Percentiles rank a stretch among this genome's conserved stretches.
phyloP scores from a whole-genome alignment of 2,797 vertebrate species.

The Hemitrygon akajei region DNA sequence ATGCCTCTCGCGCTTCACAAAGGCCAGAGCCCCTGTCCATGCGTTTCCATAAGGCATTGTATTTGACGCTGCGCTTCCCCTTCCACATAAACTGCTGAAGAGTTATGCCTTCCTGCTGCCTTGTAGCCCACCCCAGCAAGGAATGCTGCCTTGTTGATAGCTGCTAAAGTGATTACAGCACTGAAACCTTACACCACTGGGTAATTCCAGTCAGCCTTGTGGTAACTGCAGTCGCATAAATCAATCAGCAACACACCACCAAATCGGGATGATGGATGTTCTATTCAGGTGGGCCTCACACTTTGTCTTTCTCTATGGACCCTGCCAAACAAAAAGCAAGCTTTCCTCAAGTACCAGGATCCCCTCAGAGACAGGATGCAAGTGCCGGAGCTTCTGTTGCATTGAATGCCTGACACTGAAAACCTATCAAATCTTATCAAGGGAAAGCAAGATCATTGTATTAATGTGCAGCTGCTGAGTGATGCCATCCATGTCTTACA shows the following conservation, averaged over 20 bases:
- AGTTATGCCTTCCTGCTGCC: neutral
- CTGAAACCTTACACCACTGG: neutral
- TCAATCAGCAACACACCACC: neutral
- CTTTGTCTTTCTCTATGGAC: constrained; percentile 5
- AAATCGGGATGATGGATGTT: neutral
- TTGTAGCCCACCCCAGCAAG: neutral
- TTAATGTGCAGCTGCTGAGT: neutral
- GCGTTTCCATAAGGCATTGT: neutral
- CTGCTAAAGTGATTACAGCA: constrained; percentile 8
- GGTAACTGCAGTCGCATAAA: constrained; percentile 17
- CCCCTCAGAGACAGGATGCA: neutral
- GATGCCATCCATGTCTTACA: neutral
- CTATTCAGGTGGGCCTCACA: constrained; percentile 5
- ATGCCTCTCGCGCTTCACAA: neutral
- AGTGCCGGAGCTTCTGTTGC: neutral
- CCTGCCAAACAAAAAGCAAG: constrained; percentile 9
- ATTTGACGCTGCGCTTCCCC: neutral
- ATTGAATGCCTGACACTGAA: neutral
- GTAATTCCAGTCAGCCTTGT: constrained; percentile 10
- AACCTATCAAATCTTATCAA: neutral
- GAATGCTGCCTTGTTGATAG: neutral
- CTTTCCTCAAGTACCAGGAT: neutral
- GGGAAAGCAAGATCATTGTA: neutral
- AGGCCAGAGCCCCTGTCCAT: neutral
- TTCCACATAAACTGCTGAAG: neutral